Evolutionary conservation across 1,140 invertebrate species (phyloP), one percentile per base, ranked within the genome.

Genomic region (Eciton burchellii): DNA sequence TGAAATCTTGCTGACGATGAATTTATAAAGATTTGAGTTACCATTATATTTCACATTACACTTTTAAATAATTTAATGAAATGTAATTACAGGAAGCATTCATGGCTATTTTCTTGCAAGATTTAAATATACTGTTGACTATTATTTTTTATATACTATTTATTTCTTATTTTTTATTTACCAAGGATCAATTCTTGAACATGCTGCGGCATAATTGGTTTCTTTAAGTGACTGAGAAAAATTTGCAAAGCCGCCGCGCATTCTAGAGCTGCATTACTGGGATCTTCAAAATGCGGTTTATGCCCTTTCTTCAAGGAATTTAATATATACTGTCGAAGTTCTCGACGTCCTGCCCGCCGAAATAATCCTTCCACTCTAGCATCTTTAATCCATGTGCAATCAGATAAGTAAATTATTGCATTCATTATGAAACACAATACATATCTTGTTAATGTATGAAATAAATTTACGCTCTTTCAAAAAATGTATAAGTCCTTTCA

Each of bases 101-200:
- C 19, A 41, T 14, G 16, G 3, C 9, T 16, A 14, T 26, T 35
- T 4, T 21, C 8, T 76, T 21, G 29, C 12, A 45, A 11, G 76
- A 81, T 43, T 56, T 49, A 63, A 57, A 70, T 47, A 4, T 2
- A 56, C 16, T 14, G 21, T 29, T 60, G 1, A 35, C 2, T 41
- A 19, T 47, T 8, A 41, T 16, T 63, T 41, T 49, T 83, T 47
- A 45, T 24, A 3, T 35, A 35, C 2, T 35, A 35, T 6, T 35
- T 6, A 3, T 26, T n/a, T n/a, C n/a, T n/a, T 19, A n/a, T 79
- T 60, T 6, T 56, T 45, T 60, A 76, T 21, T 85, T 90, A 94
- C 94, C 94, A 24, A 94, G 88, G 0, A 93, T 92, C 60, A 94
- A 84, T 21, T 92, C 87, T 81, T 94, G 94, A 3, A 94, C 92